Base-by-base conservation (phyloP, 2,113 vertebrate species). In the Onychostruthus taczanowskii region DNA sequence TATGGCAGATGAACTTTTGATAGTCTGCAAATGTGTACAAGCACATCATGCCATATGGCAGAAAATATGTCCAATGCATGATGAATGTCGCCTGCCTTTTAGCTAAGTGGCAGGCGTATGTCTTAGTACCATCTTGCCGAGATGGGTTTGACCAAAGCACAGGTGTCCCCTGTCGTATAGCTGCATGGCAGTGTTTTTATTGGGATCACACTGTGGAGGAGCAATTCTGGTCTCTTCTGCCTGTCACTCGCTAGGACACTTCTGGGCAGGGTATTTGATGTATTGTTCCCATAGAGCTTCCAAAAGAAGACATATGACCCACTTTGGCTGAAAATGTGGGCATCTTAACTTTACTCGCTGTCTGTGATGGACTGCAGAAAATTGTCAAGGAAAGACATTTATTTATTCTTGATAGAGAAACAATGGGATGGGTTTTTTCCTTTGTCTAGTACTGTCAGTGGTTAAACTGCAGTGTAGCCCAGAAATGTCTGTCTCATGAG, bases 351-450 rank as follows among this genome's bases (percentile, higher is more conserved):
- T 58, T 6, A 19, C 22, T 62, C 0, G 0, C 19, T 33, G 37
- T 22, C 23, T 53, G 21, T 74, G 58, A 43, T 70, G 28, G 31
- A 67, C 13, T 63, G 52, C 75, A 82, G 50, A 78, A 70, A 63
- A 50, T 55, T 70, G 58, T 59, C 27, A 46, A 50, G 69, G 26
- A 31, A 77, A 69, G 61, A n/a, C 20, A 47, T 62, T 47, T 84
- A 41, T 84, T 81, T 90, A 24, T 44, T 92, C 37, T 62, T 67
- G n/a, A 23, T 43, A 41, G 75, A 63, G 62, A 78, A 92, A 84
- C 26, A 77, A 14, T 16, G 30, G 33, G 44, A 35, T 85, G 24
- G 1, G 0, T 13, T 72, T 41, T 80, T 85, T 67, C 26, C 28
- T 79, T 72, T 92, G 74, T 90, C 46, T 82, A 37, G 31, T 75